Percentiles rank a stretch among this genome's conserved stretches.
These are phyloP conservation scores for Tragulus kanchil DNA, from an alignment of 2,113 vertebrate species.

Conservation along the genomic window DNA sequence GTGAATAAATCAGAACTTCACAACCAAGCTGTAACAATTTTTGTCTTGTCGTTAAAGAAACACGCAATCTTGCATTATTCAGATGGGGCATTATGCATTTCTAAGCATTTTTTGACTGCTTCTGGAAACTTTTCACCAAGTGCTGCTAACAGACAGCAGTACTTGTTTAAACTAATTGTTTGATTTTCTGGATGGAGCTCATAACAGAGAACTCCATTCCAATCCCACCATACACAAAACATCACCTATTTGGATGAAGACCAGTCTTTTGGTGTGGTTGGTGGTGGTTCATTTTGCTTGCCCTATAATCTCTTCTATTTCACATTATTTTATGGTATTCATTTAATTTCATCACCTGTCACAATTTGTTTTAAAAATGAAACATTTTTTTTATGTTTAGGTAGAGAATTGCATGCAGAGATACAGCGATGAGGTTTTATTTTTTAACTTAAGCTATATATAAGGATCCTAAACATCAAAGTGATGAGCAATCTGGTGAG, in stretches of 20 bases:
- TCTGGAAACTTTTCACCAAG: neutral
- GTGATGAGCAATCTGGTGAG: neutral
- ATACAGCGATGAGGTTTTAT: neutral
- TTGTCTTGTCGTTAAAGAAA: neutral
- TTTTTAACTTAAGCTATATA: neutral
- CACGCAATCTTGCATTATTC: neutral
- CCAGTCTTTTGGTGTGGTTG: neutral
- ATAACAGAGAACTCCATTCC: neutral
- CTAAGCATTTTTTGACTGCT: neutral
- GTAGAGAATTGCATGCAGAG: neutral
- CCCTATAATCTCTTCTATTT: neutral
- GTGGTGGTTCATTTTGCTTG: neutral
- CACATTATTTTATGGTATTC: neutral
- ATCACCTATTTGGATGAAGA: neutral
- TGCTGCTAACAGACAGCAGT: neutral
- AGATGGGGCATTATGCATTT: neutral
- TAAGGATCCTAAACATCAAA: neutral
- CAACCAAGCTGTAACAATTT: neutral
- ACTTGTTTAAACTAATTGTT: neutral
- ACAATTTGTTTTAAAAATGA: neutral
- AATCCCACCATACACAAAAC: neutral
- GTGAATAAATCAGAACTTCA: neutral
- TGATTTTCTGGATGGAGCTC: neutral
- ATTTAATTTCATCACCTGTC: neutral
- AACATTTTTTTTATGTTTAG: neutral